Percentiles rank a stretch among this genome's conserved stretches.
Conservation (phyloP, 2,888 invertebrate species). For the Dasysyrphus tricinctus region DNA sequence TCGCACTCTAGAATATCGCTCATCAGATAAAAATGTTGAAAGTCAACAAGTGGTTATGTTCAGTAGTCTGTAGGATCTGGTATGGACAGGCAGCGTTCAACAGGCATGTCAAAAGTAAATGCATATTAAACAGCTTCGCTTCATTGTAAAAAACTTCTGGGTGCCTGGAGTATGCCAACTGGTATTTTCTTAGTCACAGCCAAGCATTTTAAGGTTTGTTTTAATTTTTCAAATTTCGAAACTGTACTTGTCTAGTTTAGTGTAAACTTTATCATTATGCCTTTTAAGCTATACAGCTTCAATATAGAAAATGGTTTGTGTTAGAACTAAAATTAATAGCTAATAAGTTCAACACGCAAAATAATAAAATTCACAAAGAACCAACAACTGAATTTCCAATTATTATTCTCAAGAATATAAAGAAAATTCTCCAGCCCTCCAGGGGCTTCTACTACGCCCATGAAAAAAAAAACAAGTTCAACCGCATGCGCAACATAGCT, state of each 20-base stretch:
- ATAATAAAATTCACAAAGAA: conserved; percentile 30
- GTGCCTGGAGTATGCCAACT: no score
- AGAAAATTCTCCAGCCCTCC: conserved; percentile 31
- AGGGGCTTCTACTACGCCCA: conserved; percentile 57
- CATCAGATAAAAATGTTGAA: no score
- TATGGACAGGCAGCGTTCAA: no score
- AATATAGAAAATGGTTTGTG: not conserved
- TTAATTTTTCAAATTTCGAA: no score
- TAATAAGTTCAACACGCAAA: conserved; percentile 35
- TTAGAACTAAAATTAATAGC: conserved; percentile 5
- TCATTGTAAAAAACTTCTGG: no score
- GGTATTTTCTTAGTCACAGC: no score
- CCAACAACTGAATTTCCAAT: conserved; percentile 46
- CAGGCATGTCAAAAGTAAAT: no score
- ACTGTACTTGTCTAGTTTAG: not conserved
- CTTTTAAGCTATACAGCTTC: not conserved
- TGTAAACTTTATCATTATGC: not conserved
- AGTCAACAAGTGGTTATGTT: no score
- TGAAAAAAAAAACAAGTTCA: conserved; percentile 32
- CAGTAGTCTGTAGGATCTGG: no score
- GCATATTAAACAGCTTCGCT: no score
- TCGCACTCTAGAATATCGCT: no score
- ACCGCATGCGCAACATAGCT: conserved; percentile 5
- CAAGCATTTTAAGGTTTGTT: no score
- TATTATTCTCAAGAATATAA: conserved; percentile 47